Percentiles rank a stretch among this genome's conserved stretches.
These are phyloP conservation scores for Glyphotaelius pellucidus DNA, from an alignment of 2,888 invertebrate species.

Conservation along the genomic window DNA sequence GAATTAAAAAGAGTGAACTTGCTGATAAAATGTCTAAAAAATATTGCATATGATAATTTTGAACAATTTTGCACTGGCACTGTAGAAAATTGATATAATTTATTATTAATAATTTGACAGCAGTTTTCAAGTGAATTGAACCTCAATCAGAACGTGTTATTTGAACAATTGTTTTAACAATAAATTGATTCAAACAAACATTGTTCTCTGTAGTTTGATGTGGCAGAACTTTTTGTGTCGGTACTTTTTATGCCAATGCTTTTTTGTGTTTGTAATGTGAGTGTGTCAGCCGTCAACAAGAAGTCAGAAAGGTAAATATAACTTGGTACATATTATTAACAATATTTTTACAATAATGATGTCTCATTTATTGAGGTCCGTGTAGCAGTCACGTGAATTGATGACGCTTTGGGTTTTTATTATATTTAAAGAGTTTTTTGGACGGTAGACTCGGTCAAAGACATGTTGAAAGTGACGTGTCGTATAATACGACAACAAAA, in stretches of 20 bases:
- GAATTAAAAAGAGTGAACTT: too few species aligned
- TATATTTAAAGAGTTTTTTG: background rate
- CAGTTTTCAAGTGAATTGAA: background rate
- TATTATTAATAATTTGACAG: background rate
- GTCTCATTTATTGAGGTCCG: background rate
- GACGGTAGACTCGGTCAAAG: background rate
- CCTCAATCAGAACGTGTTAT: background rate
- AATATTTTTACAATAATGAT: background rate
- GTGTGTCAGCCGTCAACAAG: background rate
- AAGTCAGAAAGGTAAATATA: background rate
- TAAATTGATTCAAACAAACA: background rate
- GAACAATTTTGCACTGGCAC: background rate
- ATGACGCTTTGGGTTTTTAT: background rate
- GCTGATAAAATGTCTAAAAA: background rate
- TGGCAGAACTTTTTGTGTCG: background rate
- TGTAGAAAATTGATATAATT: background rate
- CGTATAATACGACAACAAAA: too few species aligned
- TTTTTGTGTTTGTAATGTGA: background rate
- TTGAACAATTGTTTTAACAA: background rate
- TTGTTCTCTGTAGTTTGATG: background rate
- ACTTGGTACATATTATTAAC: background rate
- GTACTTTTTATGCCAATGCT: background rate
- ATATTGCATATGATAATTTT: background rate
- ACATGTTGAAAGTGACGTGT: background rate
- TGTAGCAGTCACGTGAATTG: background rate